A percentile compares a stretch with the other conserved stretches of the same genome.
These are phyloP conservation scores for Hyles lineata DNA, from an alignment of 2,888 invertebrate genomes.

Conservation along the genomic window DNA sequence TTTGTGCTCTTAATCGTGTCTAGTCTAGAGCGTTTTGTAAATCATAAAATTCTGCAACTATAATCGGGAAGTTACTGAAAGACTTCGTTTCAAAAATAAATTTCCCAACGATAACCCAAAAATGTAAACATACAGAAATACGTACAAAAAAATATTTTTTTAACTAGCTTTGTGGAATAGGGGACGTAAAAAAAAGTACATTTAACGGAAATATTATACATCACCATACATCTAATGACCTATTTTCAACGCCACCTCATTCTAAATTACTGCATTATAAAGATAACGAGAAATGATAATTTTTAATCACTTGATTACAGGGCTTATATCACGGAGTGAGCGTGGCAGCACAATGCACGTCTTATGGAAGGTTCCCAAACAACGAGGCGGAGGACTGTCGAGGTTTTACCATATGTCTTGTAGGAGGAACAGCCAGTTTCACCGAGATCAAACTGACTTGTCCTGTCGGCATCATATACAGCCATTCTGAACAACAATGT, in stretches of 20 bases:
- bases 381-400: slow-evolving; percentile 62
- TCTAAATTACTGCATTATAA: background rate
- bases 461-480: slow-evolving; percentile 67
- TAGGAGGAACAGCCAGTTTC: slow-evolving; percentile 54
- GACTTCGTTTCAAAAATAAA: no score
- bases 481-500: slow-evolving; percentile 67
- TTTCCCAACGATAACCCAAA: no score
- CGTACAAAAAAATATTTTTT: no score
- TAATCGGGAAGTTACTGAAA: no score
- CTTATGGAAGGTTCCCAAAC: slow-evolving; percentile 69
- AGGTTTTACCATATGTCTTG: slow-evolving; percentile 72
- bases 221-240: background rate
- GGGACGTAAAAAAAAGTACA: no score
- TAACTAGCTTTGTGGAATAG: background rate
- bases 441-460: slow-evolving; percentile 67
- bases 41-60: no score
- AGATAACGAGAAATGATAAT: slow-evolving; percentile 19
- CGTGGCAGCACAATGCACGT: slow-evolving; percentile 56
- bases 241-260: background rate
- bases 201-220: no score
- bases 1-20: no score
- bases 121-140: no score
- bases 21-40: no score
- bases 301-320: slow-evolving; percentile 56
- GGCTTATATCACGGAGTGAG: slow-evolving; percentile 55